A percentile compares a stretch with the other conserved stretches of the same genome.
phyloP scores from a whole-genome alignment of 2,888 invertebrate genomes.

The Eudemis profundana region DNA sequence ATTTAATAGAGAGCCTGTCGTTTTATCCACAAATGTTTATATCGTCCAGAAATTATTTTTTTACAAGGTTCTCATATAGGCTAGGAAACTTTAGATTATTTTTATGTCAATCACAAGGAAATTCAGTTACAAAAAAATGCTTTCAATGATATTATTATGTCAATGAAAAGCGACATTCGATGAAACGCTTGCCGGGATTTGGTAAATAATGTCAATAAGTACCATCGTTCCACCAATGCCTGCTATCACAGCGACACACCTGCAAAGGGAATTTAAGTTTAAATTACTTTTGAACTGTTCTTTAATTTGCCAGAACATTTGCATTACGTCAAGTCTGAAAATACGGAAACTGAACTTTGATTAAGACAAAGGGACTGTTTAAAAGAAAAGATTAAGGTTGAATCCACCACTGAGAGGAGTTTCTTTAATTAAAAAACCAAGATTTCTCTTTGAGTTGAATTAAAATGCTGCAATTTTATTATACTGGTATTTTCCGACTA shows the following conservation, averaged over 20 bases:
- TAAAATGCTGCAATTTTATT: no score
- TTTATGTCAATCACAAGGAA: no score
- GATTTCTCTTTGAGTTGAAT: background rate
- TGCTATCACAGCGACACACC: conserved; percentile 52
- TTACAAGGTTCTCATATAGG: no score
- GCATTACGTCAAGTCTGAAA: conserved; percentile 58
- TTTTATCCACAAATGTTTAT: no score
- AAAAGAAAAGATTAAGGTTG: conserved; percentile 29
- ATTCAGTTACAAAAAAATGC: no score
- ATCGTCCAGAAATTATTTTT: no score
- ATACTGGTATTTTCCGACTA: background rate
- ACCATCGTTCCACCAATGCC: conserved; percentile 40
- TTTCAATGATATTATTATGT: no score
- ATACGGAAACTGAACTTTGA: conserved; percentile 47
- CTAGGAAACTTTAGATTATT: no score
- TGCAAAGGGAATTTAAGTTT: conserved; percentile 56
- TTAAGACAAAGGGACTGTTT: conserved; percentile 44
- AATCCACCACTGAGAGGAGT: conserved; percentile 5
- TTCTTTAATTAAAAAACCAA: conserved; percentile 39
- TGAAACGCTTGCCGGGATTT: no score
- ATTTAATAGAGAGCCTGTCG: no score
- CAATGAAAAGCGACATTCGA: no score
- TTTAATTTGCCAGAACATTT: conserved; percentile 66
- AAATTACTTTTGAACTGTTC: conserved; percentile 65
- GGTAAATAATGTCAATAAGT: no score